A percentile compares a stretch with the other conserved stretches of the same genome.
These are phyloP conservation scores for Chloroclystis v-ata DNA, from an alignment of 2,888 invertebrate species.

Conservation along the genomic window DNA sequence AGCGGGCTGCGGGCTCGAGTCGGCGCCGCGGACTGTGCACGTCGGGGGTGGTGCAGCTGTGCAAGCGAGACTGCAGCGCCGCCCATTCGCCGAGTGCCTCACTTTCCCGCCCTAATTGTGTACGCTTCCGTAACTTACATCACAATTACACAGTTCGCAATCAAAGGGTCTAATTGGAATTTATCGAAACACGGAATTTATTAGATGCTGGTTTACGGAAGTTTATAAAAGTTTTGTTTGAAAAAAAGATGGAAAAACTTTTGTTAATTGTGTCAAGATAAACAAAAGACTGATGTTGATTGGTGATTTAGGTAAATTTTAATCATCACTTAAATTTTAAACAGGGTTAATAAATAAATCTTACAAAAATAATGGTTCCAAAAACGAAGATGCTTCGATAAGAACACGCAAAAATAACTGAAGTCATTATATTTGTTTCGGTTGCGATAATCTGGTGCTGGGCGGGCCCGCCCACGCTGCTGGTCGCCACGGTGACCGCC, in stretches of 20 bases:
- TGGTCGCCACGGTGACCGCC: slow-evolving; percentile 63
- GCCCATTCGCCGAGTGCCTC: slow-evolving; percentile 74
- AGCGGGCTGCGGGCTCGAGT: slow-evolving; percentile 61
- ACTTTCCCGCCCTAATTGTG: slow-evolving; percentile 73
- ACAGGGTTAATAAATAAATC: too few relatives aligned
- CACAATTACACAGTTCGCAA: slow-evolving; percentile 33
- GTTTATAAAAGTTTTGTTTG: too few relatives aligned
- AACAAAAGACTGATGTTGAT: too few relatives aligned
- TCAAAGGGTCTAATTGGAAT: not conserved
- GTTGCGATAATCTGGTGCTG: slow-evolving; percentile 30
- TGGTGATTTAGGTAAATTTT: too few relatives aligned
- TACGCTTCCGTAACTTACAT: slow-evolving; percentile 53
- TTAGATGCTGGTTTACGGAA: too few relatives aligned
- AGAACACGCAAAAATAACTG: slow-evolving; percentile 17
- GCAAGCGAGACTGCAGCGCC: slow-evolving; percentile 75
- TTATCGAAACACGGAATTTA: too few relatives aligned
- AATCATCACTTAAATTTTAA: too few relatives aligned
- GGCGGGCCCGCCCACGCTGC: slow-evolving; percentile 51
- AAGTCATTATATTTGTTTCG: slow-evolving; percentile 24
- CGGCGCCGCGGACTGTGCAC: slow-evolving; percentile 63
- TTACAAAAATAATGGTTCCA: too few relatives aligned
- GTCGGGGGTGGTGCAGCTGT: slow-evolving; percentile 72
- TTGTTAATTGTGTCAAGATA: too few relatives aligned
- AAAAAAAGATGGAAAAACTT: too few relatives aligned
- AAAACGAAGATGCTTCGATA: not conserved